Base-by-base conservation (phyloP, 1,140 invertebrate genomes). In the Tetramorium parvispinum region DNA sequence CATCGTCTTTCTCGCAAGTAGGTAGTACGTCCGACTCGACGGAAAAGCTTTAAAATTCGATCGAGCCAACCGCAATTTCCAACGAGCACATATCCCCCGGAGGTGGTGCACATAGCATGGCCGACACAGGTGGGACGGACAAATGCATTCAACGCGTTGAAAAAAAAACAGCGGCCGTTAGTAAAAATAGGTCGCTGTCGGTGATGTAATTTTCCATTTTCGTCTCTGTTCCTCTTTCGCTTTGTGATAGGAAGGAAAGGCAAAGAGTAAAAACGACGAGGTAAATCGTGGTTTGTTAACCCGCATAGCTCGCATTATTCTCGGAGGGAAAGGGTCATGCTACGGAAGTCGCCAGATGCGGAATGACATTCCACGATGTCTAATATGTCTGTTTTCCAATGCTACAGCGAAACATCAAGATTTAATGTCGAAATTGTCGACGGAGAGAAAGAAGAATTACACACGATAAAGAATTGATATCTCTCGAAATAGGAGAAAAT, bases 11-110 rank as follows among this genome's bases (percentile, higher is more conserved):
- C n/a, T 21, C 53, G 32, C 21, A 77, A 77, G 65, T n/a, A 59
- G 32, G 51, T n/a, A 59, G 46, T 57, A 46, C 51, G 43, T 55
- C 18, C 40, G 43, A 76, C 27, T n/a, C 82, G 16, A 11, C 51
- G 11, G 51, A 51, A 81, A 86, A 86, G 68, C 46, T 81, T 81
- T 70, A 68, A 86, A 86, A 86, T 81, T 81, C 76, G 76, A 86
- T 61, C 77, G 63, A 78, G 61, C 63, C 21, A 86, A 24, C 77
- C 85, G 53, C 51, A 86, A 81, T 81, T 81, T 81, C 53, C 61
- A 68, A 61, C 46, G 53, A 70, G 65, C 63, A 21, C 40, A 68
- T 57, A 61, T 79, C 46, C 27, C n/a, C 24, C 51, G n/a, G 53
- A 51, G 37, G 24, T 53, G 24, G 21, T 66, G 37, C 46, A 53